Evolutionary conservation across 1,140 invertebrate species (phyloP), one percentile per base, ranked within the genome.

Genomic region (Drosophila lowei): DNA sequence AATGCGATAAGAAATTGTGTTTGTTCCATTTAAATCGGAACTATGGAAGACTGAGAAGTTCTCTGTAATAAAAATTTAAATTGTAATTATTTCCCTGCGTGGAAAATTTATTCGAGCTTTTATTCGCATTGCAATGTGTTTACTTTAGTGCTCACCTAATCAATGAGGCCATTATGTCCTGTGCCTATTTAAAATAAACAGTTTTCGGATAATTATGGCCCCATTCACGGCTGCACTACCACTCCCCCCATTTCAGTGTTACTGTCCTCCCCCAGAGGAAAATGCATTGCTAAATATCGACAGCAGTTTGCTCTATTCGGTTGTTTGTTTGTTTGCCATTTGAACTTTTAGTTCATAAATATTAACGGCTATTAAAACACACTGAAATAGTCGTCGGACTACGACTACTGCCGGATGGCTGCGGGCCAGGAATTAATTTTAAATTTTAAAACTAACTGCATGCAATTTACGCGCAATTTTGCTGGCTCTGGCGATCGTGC

Each of bases 361-460:
- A 86, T 86, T 86, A 83, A 86, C 78, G 88, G 83, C 74, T 63
- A 76, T 88, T 86, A 88, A 83, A 77, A 74, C 59, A 65, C 60
- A 63, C 72, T 46, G 18, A 48, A 47, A 59, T 47, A 58, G 47
- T 56, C 21, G 15, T 65, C 48, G 13, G 42, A 30, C 25, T 25
- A 0, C 4, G 23, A 5, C 23, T 23, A 23, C 23, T 25, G 13
- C 15, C 50, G 46, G 58, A 57, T 60, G 46, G 58, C 57, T 60
- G 49, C 65, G 8, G 50, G 34, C 56, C 50, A 58, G 61, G 72
- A 88, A 88, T 76, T 83, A 70, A 79, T 72, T 88, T 86, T 86
- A 83, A 86, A 86, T 48, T 83, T 88, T 88, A 75, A 80, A 88
- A 68, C 65, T 66, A 79, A 74, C 53, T 68, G 78, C 59, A 57